A percentile compares a stretch with the other conserved stretches of the same genome.
Evolutionary conservation across 1,140 invertebrate species (phyloP).

Genomic region (Phortica variegata): DNA sequence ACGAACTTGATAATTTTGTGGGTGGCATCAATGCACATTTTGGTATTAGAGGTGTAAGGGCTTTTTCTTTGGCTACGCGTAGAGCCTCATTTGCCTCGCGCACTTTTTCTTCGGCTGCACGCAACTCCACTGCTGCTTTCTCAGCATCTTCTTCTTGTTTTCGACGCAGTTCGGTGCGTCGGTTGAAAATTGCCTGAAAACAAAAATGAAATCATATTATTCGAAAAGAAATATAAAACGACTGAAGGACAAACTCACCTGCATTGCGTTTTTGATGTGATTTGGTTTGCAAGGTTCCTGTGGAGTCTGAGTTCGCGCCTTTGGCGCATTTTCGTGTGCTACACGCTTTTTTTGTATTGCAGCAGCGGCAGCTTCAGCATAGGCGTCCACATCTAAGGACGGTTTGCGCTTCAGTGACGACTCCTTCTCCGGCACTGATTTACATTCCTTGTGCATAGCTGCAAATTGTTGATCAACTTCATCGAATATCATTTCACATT

Average conservation of each 20-base stretch:
- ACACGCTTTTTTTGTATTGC: slow-evolving; percentile 56
- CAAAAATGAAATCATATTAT: not conserved
- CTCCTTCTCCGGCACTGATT: slow-evolving; percentile 6
- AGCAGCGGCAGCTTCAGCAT: slow-evolving; percentile 31
- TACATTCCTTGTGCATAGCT: slow-evolving; percentile 24
- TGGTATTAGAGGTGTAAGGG: slow-evolving; percentile 42
- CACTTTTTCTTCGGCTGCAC: slow-evolving; percentile 39
- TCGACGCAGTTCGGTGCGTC: slow-evolving; percentile 36
- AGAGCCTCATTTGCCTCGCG: slow-evolving; percentile 39
- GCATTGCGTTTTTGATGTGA: slow-evolving; percentile 51
- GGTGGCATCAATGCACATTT: slow-evolving; percentile 35
- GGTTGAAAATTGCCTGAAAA: slow-evolving; percentile 40
- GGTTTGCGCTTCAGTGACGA: slow-evolving; percentile 35
- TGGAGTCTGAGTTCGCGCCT: slow-evolving; percentile 10
- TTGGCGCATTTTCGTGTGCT: slow-evolving; percentile 57
- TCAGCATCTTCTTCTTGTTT: slow-evolving; percentile 38
- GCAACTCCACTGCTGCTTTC: slow-evolving; percentile 31
- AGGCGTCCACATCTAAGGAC: slow-evolving; percentile 37
- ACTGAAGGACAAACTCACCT: too few relatives aligned
- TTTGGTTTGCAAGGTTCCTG: slow-evolving; percentile 28
- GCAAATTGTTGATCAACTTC: slow-evolving; percentile 57
- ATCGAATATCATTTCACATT: slow-evolving; percentile 75
- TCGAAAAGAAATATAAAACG: not conserved
- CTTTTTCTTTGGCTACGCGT: slow-evolving; percentile 27
- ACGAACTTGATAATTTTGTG: slow-evolving; percentile 14